Base-by-base conservation (phyloP, 2,113 vertebrate species). In the Motacilla tschutschensis region DNA sequence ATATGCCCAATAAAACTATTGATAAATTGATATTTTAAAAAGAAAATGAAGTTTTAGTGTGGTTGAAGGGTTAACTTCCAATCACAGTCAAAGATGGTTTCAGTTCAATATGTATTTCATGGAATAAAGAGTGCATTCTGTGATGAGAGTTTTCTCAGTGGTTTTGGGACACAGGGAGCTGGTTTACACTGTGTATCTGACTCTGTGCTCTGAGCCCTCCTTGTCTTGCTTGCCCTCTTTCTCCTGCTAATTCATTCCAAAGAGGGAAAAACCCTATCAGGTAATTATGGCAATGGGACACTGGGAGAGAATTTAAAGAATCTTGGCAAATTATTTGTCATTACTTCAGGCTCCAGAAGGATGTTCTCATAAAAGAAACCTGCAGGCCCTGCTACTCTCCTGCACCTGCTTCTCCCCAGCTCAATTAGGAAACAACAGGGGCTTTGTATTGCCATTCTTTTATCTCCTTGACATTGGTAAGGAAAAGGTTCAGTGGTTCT, bases 391-490 rank as follows among this genome's bases (percentile, higher is more conserved):
- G 76, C 73, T 86, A 5, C 44, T 69, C 79, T 92, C 50, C 83
- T 88, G 91, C 90, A 95, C 90, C 87, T 93, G 85, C 78, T 91
- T 91, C 79, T 93, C 25, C 66, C 29, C 77, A 50, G 82, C 66
- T 87, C 79, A 66, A 26, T 91, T 83, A 89, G 50, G 36, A 75
- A 80, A 67, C 10, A 5, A 66, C 15, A 31, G 17, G 35, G n/a
- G 85, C 70, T 89, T 81, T 65, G 59, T 73, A n/a, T 58, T 47
- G 31, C 38, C 31, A 17, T 41, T 77, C 46, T 69, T 83, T 87
- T 91, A 77, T 66, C 53, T 79, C 71, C 38, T 54, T 59, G 66
- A n/a, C 38, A 31, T 7, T 19, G 47, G 8, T 20, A 35, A 79
- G 43, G 33, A 73, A 87, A 60, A 73, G 40, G 24, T 64, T 75